Conservation (phyloP, 2,888 invertebrate genomes). For the Phrixothrix hirtus region DNA sequence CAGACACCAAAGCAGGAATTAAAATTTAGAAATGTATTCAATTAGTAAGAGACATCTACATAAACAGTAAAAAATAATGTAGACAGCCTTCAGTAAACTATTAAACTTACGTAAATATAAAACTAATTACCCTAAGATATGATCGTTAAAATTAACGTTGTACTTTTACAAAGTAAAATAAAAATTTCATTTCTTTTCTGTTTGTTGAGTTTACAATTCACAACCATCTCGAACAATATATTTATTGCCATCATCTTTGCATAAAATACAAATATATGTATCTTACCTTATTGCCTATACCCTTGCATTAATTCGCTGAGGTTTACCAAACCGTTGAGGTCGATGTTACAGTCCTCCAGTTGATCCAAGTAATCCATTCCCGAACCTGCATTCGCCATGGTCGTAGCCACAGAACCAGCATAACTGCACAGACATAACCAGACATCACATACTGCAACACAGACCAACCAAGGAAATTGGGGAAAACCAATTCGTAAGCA, state of each 20-base stretch:
- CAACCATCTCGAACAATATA: slow-evolving; percentile 5
- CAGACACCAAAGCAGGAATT: no score
- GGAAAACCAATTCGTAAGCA: slow-evolving; percentile 16
- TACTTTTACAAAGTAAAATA: slow-evolving; percentile 6
- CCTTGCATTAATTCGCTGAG: slow-evolving; percentile 52
- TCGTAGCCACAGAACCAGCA: slow-evolving; percentile 52
- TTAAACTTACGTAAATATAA: no score
- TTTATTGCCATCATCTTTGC: background rate
- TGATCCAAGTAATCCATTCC: slow-evolving; percentile 52
- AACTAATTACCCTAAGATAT: background rate
- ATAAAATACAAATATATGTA: background rate
- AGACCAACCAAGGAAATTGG: slow-evolving; percentile 47
- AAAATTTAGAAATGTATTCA: no score
- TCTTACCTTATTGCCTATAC: slow-evolving; percentile 43
- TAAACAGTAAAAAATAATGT: slow-evolving; percentile 1
- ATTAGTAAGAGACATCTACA: no score
- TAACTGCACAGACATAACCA: slow-evolving; percentile 59
- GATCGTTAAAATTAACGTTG: slow-evolving; percentile 5
- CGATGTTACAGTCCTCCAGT: slow-evolving; percentile 50
- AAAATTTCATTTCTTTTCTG: slow-evolving; percentile 3
- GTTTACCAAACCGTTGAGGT: slow-evolving; percentile 50
- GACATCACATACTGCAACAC: slow-evolving; percentile 57
- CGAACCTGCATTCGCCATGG: slow-evolving; percentile 43
- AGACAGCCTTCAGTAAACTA: no score
- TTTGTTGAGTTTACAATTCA: background rate